phyloP scores from a whole-genome alignment of 2,797 vertebrate genomes.

The Manis javanica region DNA sequence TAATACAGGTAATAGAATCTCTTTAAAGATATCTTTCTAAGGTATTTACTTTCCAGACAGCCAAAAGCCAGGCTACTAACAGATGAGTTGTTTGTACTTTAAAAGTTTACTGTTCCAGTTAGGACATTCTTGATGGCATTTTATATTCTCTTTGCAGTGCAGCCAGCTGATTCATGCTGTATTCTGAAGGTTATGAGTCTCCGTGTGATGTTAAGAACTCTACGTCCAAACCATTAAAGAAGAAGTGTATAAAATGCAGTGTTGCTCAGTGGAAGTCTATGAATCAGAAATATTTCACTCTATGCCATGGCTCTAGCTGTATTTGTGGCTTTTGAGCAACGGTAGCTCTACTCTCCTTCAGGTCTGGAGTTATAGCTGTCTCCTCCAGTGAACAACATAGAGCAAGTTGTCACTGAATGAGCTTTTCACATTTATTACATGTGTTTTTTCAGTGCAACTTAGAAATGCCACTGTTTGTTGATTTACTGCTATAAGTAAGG shows the following conservation, averaged over 20 bases:
- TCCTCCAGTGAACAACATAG: slow-evolving; percentile 37
- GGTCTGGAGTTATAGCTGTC: slow-evolving; percentile 58
- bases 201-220: slow-evolving; percentile 62
- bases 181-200: slow-evolving; percentile 74
- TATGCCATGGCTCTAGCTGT: neutral
- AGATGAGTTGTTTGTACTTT: slow-evolving; percentile 80
- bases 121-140: slow-evolving; percentile 76
- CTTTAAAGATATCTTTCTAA: slow-evolving; percentile 63
- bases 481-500: neutral
- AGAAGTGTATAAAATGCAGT: slow-evolving; percentile 57
- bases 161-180: slow-evolving; percentile 68
- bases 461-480: neutral
- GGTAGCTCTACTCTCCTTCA: slow-evolving; percentile 28
- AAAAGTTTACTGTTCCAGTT: slow-evolving; percentile 78
- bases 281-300: slow-evolving; percentile 73
- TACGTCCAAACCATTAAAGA: slow-evolving; percentile 64
- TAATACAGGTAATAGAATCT: slow-evolving; percentile 53
- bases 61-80: slow-evolving; percentile 75
- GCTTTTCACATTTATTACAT: slow-evolving; percentile 41
- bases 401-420: slow-evolving; percentile 26
- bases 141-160: slow-evolving; percentile 58
- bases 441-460: slow-evolving; percentile 61
- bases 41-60: slow-evolving; percentile 73
- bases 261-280: slow-evolving; percentile 44
- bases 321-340: slow-evolving; percentile 64